A percentile compares a stretch with the other conserved stretches of the same genome.
phyloP scores from a whole-genome alignment of 2,797 vertebrate genomes.

The Pangasius sanitwongsei region DNA sequence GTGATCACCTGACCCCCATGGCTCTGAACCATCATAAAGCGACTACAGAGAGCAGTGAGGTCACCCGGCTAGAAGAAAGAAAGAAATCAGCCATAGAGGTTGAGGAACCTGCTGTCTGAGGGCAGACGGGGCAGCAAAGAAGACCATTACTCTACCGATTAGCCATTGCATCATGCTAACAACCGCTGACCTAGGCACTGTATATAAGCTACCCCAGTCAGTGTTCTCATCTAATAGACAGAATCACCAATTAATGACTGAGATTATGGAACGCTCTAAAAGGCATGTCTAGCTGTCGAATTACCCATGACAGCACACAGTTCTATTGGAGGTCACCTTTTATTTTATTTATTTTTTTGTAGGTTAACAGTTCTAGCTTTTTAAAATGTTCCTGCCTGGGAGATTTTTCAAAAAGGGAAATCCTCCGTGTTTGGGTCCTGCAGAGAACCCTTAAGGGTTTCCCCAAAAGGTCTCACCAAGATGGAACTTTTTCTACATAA shows the following conservation, averaged over 20 bases:
- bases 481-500: background rate
- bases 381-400: background rate
- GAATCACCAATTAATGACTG: background rate
- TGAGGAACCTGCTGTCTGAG: conserved; percentile 35
- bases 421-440: background rate
- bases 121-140: background rate
- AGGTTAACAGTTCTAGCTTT: background rate
- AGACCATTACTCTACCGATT: conserved; percentile 8
- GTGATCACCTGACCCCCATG: conserved; percentile 42
- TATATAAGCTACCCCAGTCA: conserved; percentile 18
- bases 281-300: background rate
- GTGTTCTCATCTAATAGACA: conserved; percentile 15
- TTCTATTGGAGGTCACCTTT: background rate
- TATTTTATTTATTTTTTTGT: too few species aligned
- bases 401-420: background rate
- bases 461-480: too few species aligned
- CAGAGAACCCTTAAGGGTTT: background rate
- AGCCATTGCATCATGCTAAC: conserved; percentile 34
- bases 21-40: conserved; percentile 27
- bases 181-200: conserved; percentile 20
- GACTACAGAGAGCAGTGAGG: conserved; percentile 31
- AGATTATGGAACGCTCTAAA: background rate
- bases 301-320: background rate
- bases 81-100: conserved; percentile 27
- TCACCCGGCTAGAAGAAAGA: background rate